Conservation (phyloP, 1,140 invertebrate species). For the Pectinophora gossypiella region DNA sequence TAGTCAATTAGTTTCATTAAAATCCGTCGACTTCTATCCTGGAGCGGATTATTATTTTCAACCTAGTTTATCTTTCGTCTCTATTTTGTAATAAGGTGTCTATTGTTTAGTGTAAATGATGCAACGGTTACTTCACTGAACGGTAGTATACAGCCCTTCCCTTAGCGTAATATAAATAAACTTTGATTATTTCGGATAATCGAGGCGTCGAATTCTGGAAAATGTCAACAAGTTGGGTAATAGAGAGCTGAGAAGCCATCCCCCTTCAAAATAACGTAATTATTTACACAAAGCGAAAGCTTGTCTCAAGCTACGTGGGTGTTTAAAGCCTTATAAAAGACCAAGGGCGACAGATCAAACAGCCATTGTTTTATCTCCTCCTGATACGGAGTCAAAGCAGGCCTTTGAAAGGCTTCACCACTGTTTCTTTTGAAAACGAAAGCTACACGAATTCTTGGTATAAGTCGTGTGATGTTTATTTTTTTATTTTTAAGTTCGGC, state of each 20-base stretch:
- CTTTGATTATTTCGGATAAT: constrained; percentile 38
- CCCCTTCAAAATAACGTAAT: constrained; percentile 22
- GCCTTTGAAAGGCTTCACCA: constrained; percentile 30
- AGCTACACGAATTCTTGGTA: no score
- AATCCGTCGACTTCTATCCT: no score
- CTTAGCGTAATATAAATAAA: constrained; percentile 39
- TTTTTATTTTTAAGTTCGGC: no score
- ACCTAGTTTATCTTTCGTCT: no score
- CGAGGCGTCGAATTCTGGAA: neutral
- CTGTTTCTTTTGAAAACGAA: no score
- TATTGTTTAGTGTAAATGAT: no score
- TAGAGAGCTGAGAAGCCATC: constrained; percentile 13
- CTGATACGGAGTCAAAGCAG: constrained; percentile 19
- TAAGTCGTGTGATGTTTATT: no score
- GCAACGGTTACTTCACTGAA: constrained; percentile 39
- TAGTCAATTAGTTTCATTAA: no score
- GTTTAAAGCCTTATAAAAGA: constrained; percentile 40
- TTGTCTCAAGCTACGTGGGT: constrained; percentile 31
- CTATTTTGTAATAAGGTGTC: no score
- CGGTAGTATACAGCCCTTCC: no score
- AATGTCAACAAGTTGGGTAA: constrained; percentile 13
- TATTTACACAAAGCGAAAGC: constrained; percentile 41
- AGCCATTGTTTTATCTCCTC: constrained; percentile 61
- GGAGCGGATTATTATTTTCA: no score
- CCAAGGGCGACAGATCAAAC: constrained; percentile 58